Percentiles rank a stretch among this genome's conserved stretches.
Conservation (phyloP, 2,888 invertebrate species). For the Lycocerus yunnanus region DNA sequence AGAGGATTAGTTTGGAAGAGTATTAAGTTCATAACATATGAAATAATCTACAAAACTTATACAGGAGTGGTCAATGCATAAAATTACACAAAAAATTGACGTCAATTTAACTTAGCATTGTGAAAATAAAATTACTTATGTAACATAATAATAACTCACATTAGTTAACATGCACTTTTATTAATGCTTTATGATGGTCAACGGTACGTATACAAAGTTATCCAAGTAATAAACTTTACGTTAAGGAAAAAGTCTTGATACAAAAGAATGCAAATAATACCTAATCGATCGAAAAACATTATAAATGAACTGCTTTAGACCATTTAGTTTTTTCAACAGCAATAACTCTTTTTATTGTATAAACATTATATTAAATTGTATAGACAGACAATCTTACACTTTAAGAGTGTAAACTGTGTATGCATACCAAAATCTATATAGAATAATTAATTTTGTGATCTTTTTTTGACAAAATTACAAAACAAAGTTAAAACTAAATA, state of each 20-base stretch:
- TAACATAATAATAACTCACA: neutral
- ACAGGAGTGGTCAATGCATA: neutral
- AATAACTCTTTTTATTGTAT: too few species aligned
- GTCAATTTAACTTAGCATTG: neutral
- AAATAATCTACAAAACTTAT: neutral
- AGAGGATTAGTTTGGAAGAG: conserved; percentile 7
- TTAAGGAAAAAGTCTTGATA: neutral
- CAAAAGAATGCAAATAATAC: neutral
- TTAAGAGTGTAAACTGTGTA: too few species aligned
- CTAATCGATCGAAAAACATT: neutral
- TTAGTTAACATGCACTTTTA: neutral
- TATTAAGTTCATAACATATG: neutral
- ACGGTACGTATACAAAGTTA: neutral
- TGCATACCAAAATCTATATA: too few species aligned
- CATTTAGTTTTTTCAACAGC: too few species aligned
- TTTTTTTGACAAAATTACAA: neutral
- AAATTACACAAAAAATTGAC: neutral
- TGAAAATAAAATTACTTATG: neutral
- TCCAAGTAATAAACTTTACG: neutral
- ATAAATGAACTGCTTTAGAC: neutral
- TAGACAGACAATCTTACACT: too few species aligned
- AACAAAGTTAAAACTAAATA: neutral
- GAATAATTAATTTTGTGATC: too few species aligned
- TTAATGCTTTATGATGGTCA: neutral
- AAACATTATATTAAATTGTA: too few species aligned